Base-by-base conservation (phyloP, 1,140 invertebrate species). In the Phortica variegata region DNA sequence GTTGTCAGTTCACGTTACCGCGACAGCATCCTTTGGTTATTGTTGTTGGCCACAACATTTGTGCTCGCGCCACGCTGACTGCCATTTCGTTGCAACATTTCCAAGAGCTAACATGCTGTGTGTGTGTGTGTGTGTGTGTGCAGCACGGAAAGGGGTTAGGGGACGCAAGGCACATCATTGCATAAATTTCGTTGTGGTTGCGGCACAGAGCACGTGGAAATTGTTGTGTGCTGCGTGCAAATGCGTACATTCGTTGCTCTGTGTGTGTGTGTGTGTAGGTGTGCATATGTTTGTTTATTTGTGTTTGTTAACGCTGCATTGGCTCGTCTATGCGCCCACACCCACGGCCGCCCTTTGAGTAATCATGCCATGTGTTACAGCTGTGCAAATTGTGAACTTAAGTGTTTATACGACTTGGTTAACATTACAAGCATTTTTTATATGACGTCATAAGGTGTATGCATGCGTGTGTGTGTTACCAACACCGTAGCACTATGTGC, bases 151-250 rank as follows among this genome's bases (percentile, higher is more conserved):
- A 10, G 23, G 23, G 5, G 23, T 26, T 26, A 26, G 5, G 10
- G 10, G 5, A 10, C 10, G n/a, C n/a, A n/a, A n/a, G n/a, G n/a
- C n/a, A n/a, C n/a, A n/a, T n/a, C n/a, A 57, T 68, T 57, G 63
- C 63, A 68, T 68, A 68, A 68, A 68, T 68, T 68, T 68, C 57
- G 63, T 68, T 68, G 63, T 52, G 63, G 63, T 68, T 68, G 63
- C n/a, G n/a, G n/a, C 5, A 26, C 10, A 26, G 23, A 6, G 23
- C 63, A 68, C 63, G 63, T 68, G 63, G 68, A 68, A 68, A 68
- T 68, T 68, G 63, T 63, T 52, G 51, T 49, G 54, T 57, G 51
- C n/a, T n/a, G 42, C 42, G 45, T 32, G 29, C 33, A 26, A 23
- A 23, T 12, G 9, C n/a, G 16, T n/a, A 9, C 39, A 26, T 43